phyloP scores from a whole-genome alignment of 2,888 invertebrate genomes.

The Pemphredon lugubris region DNA sequence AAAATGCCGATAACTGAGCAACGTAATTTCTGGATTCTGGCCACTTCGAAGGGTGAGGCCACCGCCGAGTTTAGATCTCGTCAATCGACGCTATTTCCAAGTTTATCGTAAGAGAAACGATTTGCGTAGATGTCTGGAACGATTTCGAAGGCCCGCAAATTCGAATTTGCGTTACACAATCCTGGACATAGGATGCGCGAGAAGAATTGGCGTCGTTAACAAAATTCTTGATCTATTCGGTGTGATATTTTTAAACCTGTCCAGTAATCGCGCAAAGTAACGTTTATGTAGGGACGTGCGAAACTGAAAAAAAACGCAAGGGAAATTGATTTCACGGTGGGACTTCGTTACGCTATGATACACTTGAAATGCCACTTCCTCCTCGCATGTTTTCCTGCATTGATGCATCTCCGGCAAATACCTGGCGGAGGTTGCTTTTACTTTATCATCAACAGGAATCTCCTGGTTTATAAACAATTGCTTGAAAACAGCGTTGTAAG shows the following conservation, averaged over 20 bases:
- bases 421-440: slow-evolving; percentile 37
- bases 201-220: background rate
- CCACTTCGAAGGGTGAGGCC: slow-evolving; percentile 75
- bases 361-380: slow-evolving; percentile 30
- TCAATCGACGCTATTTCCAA: slow-evolving; percentile 73
- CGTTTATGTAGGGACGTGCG: too few species aligned
- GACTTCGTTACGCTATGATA: background rate
- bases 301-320: too few species aligned
- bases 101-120: slow-evolving; percentile 57
- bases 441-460: slow-evolving; percentile 8
- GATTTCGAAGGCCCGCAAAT: background rate
- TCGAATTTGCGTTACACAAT: slow-evolving; percentile 26
- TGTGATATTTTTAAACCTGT: too few species aligned
- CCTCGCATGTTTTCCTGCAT: slow-evolving; percentile 39
- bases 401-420: slow-evolving; percentile 59
- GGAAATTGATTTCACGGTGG: too few species aligned
- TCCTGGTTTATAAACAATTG: background rate
- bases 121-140: slow-evolving; percentile 49
- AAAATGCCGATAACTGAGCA: slow-evolving; percentile 71
- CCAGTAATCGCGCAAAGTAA: too few species aligned
- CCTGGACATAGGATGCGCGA: background rate
- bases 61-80: slow-evolving; percentile 77
- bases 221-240: background rate
- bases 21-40: slow-evolving; percentile 76
- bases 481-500: background rate